Base-by-base conservation (phyloP, 2,888 invertebrate species). In the Harpagoxenus sublaevis region DNA sequence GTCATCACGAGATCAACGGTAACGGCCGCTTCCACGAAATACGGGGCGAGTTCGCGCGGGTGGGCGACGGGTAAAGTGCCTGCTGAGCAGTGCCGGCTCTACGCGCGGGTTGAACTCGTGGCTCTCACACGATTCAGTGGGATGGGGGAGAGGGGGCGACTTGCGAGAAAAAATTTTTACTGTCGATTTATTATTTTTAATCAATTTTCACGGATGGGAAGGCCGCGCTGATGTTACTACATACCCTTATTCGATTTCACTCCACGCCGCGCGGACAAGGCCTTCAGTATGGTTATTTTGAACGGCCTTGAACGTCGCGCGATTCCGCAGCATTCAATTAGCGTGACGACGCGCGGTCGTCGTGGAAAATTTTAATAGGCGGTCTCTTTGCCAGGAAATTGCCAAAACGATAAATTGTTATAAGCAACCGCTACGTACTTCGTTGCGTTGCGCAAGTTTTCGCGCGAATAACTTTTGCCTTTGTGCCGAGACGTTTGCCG, bases 1-100 rank as follows among this genome's bases (percentile, higher is more conserved):
- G 86, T 88, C 86, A 88, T 88, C 86, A 88, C 42, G 18, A 62
- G 8, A 75, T 77, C 53, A 84, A 35, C 84, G 78, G 68, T 62
- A 73, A 78, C 53, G 62, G 1, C 18, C 23, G 66, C 48, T 39
- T 65, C 35, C 15, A 62, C 18, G 63, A 45, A 63, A 39, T 8
- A 31, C 9, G 31, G 4, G 31, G 48, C 3, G 42, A 3, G 42
- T 42, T 0, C 2, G 42, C 10, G 6, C 15, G 45, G 1, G 12
- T 9, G 28, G n/a, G 42, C 35, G 45, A 48, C 48, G 45, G 9
- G 4, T 23, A 23, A 66, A 66, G 42, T 15, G 45, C 39, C 12
- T 9, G 23, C 2, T 39, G n/a, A 9, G 3, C 63, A 42, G 12
- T 23, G 42, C 42, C 63, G 42, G 10, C n/a, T 63, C 39, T 39